A percentile compares a stretch with the other conserved stretches of the same genome.
phyloP scores from a whole-genome alignment of 2,113 vertebrate species.

The Cyanocitta stelleri region DNA sequence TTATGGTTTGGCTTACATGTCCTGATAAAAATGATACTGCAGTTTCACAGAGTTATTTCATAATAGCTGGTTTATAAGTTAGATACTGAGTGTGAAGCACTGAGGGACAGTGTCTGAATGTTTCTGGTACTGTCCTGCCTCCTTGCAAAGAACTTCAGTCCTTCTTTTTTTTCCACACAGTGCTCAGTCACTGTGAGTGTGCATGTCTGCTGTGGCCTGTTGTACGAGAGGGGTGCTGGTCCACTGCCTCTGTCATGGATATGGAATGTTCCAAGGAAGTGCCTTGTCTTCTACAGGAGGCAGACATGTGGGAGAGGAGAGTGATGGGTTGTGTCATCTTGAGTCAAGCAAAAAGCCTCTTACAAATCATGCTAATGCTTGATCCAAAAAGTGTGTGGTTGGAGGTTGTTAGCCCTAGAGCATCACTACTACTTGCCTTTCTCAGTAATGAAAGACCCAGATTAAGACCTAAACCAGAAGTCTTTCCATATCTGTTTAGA shows the following conservation, averaged over 20 bases:
- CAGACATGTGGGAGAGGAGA: rapidly evolving
- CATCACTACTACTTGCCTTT: neutral
- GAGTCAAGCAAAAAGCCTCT: neutral
- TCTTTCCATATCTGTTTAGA: neutral
- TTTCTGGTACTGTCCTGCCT: neutral
- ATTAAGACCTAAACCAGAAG: neutral
- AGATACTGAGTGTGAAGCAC: rapidly evolving
- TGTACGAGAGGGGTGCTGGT: neutral
- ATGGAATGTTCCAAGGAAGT: neutral
- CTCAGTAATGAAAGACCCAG: neutral
- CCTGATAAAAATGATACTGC: neutral
- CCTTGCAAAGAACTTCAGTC: neutral
- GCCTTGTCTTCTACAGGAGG: neutral
- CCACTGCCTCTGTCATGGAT: neutral
- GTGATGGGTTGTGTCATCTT: rapidly evolving
- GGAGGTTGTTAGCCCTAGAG: neutral
- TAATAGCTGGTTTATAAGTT: neutral
- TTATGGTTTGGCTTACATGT: neutral
- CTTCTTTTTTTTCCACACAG: neutral
- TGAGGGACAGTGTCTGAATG: neutral
- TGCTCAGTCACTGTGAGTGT: neutral
- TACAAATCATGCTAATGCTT: neutral
- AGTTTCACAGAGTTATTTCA: neutral
- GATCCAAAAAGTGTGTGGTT: neutral
- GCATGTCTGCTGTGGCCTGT: rapidly evolving